phyloP scores from a whole-genome alignment of 2,113 vertebrate genomes.

The Elgaria multicarinata region DNA sequence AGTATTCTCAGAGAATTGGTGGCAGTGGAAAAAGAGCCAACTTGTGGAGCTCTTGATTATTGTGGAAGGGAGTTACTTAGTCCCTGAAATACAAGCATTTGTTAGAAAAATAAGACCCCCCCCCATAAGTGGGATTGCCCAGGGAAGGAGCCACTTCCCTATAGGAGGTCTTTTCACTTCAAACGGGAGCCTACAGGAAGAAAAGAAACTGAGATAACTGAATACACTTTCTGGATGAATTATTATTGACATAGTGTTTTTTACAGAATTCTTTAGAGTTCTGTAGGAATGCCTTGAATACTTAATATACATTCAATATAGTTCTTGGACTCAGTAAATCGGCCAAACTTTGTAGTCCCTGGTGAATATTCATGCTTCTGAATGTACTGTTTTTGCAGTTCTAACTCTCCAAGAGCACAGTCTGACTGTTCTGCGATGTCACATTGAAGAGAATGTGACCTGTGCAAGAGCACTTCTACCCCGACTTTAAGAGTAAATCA shows the following conservation, averaged over 20 bases:
- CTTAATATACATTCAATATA: neutral
- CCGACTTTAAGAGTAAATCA: slow-evolving; percentile 13
- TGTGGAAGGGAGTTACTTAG: no score
- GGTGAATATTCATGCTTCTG: neutral
- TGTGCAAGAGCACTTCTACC: neutral
- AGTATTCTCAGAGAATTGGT: no score
- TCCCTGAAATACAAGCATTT: no score
- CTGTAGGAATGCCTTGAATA: neutral
- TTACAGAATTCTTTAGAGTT: neutral
- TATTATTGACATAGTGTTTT: neutral
- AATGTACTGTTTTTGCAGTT: neutral
- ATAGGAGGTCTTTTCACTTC: no score
- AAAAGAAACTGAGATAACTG: neutral
- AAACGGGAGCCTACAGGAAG: neutral
- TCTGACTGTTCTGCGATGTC: neutral
- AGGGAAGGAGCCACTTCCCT: no score
- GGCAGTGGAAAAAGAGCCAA: no score
- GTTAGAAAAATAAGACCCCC: no score
- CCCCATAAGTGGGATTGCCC: no score
- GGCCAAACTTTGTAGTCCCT: neutral
- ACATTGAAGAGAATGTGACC: neutral
- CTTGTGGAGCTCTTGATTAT: no score
- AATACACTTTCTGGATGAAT: neutral
- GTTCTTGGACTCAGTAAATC: neutral
- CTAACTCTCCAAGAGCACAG: neutral